These are phyloP conservation scores for Auanema sp. DNA, from an alignment of 2,888 invertebrate genomes.

Conservation along the genomic window DNA sequence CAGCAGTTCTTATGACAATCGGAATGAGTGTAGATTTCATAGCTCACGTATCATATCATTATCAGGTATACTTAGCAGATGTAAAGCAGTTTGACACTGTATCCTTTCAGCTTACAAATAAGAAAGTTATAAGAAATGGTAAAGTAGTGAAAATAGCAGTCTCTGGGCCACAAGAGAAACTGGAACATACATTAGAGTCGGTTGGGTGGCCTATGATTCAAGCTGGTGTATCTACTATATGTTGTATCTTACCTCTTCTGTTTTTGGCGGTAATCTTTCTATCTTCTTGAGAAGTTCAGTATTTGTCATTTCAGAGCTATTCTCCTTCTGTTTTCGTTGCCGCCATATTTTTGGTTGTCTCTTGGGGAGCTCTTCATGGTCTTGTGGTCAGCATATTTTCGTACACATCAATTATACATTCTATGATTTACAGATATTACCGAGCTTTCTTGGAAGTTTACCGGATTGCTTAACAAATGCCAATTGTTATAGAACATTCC, in stretches of 20 bases:
- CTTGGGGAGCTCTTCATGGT: slow-evolving; percentile 59
- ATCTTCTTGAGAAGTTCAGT: not conserved
- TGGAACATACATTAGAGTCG: slow-evolving; percentile 50
- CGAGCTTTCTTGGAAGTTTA: slow-evolving; percentile 54
- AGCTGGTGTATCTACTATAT: slow-evolving; percentile 57
- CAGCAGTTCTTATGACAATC: slow-evolving; percentile 62
- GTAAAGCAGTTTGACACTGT: not conserved
- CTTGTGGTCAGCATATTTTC: slow-evolving; percentile 41
- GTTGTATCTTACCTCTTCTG: slow-evolving; percentile 58
- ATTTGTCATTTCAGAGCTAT: slow-evolving; percentile 39
- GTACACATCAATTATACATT: not conserved
- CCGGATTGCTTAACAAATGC: slow-evolving; percentile 52
- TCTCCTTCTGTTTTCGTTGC: slow-evolving; percentile 60
- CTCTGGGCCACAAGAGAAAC: slow-evolving; percentile 43
- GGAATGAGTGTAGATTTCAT: slow-evolving; percentile 63
- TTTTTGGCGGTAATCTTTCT: slow-evolving; percentile 38
- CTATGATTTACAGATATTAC: slow-evolving; percentile 39
- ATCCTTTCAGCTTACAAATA: slow-evolving; percentile 42
- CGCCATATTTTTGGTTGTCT: slow-evolving; percentile 59
- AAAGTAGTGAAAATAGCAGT: slow-evolving; percentile 50
- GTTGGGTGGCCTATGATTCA: slow-evolving; percentile 64
- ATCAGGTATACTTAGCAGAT: slow-evolving; percentile 38
- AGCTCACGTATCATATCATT: slow-evolving; percentile 62
- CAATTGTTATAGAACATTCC: slow-evolving; percentile 55
- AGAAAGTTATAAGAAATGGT: slow-evolving; percentile 50